phyloP scores from a whole-genome alignment of 2,113 vertebrate genomes.

The Chamaea fasciata region DNA sequence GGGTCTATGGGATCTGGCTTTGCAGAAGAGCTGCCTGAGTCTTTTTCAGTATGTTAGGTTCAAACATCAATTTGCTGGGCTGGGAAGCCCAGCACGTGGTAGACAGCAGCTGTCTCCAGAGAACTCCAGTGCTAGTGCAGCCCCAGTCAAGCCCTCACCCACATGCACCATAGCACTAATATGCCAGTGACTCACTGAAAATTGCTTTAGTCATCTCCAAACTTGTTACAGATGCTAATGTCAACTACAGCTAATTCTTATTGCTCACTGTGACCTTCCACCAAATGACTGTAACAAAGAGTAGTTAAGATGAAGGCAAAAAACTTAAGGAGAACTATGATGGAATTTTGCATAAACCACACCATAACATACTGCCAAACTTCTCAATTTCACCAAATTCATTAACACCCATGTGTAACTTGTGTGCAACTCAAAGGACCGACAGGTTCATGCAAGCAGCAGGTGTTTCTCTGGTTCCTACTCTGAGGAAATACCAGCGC shows the following conservation, averaged over 20 bases:
- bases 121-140: background rate
- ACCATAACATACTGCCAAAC: background rate
- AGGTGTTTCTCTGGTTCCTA: background rate
- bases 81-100: background rate
- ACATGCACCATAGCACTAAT: background rate
- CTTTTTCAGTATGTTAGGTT: background rate
- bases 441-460: background rate
- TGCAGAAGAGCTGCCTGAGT: background rate
- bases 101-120: background rate
- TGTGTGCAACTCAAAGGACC: background rate
- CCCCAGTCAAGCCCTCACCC: background rate
- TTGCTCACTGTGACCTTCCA: background rate
- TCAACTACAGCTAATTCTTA: background rate
- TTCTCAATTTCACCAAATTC: background rate
- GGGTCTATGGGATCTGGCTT: background rate
- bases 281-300: background rate
- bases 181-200: background rate
- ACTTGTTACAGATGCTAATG: background rate
- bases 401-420: rapidly evolving
- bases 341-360: background rate
- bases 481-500: background rate
- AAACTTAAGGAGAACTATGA: background rate
- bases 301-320: background rate
- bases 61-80: background rate
- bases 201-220: background rate